A percentile compares a stretch with the other conserved stretches of the same genome.
These are phyloP conservation scores for Ceratotherium simum DNA, from an alignment of 2,113 vertebrate genomes.

Conservation along the genomic window DNA sequence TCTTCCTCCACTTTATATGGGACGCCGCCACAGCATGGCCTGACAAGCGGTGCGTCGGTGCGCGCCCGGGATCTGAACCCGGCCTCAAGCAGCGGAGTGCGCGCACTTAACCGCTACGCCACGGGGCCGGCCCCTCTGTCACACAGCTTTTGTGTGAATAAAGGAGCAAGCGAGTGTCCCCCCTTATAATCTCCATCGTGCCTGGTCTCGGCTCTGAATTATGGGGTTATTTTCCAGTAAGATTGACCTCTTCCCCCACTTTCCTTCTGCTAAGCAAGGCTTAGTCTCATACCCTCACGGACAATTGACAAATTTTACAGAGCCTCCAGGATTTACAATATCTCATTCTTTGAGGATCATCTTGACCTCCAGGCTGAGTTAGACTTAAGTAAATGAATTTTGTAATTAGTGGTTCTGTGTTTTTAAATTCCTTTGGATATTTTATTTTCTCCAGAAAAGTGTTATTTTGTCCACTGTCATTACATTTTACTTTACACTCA, in stretches of 20 bases:
- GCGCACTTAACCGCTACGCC: too few species aligned
- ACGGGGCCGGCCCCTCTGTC: too few species aligned
- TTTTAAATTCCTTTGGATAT: neutral
- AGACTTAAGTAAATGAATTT: neutral
- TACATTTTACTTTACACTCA: neutral
- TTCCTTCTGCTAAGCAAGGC: neutral
- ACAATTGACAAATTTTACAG: neutral
- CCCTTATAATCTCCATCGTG: neutral
- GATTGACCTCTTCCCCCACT: neutral
- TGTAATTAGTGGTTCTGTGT: neutral
- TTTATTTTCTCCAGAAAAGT: slow-evolving; percentile 40
- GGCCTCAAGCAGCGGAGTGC: too few species aligned
- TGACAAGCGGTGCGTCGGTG: too few species aligned
- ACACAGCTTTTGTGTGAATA: neutral
- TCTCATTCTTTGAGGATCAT: neutral
- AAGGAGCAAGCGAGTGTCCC: neutral
- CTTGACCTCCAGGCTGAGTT: neutral
- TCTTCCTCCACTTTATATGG: too few species aligned
- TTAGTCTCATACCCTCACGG: neutral
- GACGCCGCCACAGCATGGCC: too few species aligned
- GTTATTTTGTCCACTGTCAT: neutral
- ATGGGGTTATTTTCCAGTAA: neutral
- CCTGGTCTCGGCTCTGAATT: neutral
- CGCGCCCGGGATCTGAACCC: too few species aligned
- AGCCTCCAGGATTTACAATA: neutral